phyloP scores from a whole-genome alignment of 2,797 vertebrate genomes.

The Ateles fusciceps region DNA sequence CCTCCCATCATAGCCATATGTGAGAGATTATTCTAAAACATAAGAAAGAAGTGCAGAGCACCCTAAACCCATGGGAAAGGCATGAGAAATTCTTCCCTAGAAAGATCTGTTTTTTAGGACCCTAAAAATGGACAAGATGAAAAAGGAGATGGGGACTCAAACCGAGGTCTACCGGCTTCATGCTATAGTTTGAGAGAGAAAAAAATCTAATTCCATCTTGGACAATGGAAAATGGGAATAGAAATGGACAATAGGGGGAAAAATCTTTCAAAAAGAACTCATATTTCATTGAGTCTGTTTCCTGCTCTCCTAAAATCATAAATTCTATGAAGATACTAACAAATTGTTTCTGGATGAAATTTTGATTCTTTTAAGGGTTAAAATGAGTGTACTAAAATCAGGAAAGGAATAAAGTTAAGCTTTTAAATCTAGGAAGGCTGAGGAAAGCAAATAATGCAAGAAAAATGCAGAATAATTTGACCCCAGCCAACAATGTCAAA shows the following conservation, averaged over 20 bases:
- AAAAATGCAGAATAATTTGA: neutral
- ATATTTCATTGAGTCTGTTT: neutral
- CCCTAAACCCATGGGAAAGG: neutral
- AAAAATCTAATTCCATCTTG: neutral
- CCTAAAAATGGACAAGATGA: neutral
- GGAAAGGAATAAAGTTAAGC: neutral
- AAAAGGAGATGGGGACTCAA: neutral
- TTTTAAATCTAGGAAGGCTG: constrained; percentile 17
- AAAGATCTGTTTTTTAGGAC: neutral
- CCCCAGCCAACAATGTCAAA: neutral
- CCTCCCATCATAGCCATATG: neutral
- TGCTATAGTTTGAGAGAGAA: neutral
- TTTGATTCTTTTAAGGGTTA: constrained; percentile 35
- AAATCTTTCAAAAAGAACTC: neutral
- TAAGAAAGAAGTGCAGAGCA: neutral
- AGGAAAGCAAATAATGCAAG: neutral
- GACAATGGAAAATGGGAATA: neutral
- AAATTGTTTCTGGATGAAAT: constrained; percentile 35
- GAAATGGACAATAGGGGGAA: neutral
- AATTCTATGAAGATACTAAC: neutral
- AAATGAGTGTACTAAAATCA: constrained; percentile 26
- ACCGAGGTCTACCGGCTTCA: neutral
- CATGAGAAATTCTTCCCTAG: neutral
- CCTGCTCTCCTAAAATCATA: constrained; percentile 8
- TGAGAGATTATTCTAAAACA: neutral